Evolutionary conservation across 1,140 invertebrate genomes (phyloP).

Genomic region (Sarcophaga bullata): DNA sequence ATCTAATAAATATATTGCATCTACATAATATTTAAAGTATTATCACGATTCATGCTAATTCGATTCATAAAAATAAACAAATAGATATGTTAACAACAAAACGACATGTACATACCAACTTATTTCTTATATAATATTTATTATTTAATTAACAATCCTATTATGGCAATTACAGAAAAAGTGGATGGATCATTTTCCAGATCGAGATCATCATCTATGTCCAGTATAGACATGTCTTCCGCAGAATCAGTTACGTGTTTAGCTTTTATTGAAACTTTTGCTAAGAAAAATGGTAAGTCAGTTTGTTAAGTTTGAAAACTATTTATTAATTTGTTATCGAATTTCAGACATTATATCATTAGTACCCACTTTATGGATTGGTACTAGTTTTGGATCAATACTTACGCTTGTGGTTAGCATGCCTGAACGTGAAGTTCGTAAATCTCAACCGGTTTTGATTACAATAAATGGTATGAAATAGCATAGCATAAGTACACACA

Average conservation of each 20-base stretch:
- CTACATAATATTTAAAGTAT: no score
- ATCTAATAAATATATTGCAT: no score
- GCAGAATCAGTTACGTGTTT: conserved; percentile 96
- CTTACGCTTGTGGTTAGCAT: conserved; percentile 89
- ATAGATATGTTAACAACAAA: no score
- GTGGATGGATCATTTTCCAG: conserved; percentile 95
- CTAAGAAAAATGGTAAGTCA: conserved; percentile 87
- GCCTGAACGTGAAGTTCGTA: conserved; percentile 82
- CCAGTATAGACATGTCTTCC: conserved; percentile 95
- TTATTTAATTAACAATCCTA: neutral
- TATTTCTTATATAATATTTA: no score
- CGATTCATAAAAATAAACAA: neutral
- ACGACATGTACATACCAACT: no score
- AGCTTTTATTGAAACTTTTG: conserved; percentile 95
- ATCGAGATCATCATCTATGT: conserved; percentile 96
- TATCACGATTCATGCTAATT: neutral
- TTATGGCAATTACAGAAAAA: conserved; percentile 77
- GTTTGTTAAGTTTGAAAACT: neutral
- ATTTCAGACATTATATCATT: conserved; percentile 59
- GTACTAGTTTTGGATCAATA: conserved; percentile 94
- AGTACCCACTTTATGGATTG: conserved; percentile 91
- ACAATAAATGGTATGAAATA: conserved; percentile 86
- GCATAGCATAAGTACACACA: no score
- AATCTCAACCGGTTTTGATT: conserved; percentile 88
- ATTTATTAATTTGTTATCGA: neutral